Base-by-base conservation (phyloP, 2,113 vertebrate genomes). In the Atrichornis clamosus region DNA sequence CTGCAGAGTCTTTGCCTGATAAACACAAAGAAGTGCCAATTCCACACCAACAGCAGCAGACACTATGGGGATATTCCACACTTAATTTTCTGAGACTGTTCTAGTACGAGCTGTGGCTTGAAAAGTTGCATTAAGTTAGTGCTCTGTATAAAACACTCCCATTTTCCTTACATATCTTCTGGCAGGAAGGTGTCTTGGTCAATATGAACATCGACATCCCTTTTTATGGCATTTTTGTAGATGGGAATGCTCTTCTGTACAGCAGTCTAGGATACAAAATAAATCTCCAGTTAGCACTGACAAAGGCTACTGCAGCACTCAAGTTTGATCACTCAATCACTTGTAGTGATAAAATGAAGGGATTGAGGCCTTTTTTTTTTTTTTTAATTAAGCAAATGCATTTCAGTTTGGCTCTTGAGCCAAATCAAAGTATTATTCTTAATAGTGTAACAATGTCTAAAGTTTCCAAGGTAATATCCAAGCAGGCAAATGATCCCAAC, bases 121-220 rank as follows among this genome's bases (percentile, higher is more conserved):
- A 56, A 60, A 87, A 90, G 32, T 8, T 67, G 17, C 62, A 69
- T 44, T 46, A 63, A 74, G 22, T 67, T 70, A 67, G 52, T 46
- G 39, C 22, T 62, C 26, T 37, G 49, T 41, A 58, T 3, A 58
- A 67, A 81, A 73, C 18, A 65, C 32, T 64, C 39, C 52, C n/a
- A 35, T 41, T 68, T 37, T 90, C 53, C 99, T 98, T 98, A 99
- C 99, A 99, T 95, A 3, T 99, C 99, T 27, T 98, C 98, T 50
- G 98, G 85, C 65, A 99, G 98, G 97, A 98, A 99, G 94, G 97
- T 98, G 80, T 99, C 98, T 97, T 99, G 98, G 94, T 99, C 99
- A 67, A 99, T 98, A 28, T 98, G 98, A 89, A 99, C 98, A 90
- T 99, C 99, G 74, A 99, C 95, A 55, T 98, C 99, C 74, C 93